Base-by-base conservation (phyloP, 2,797 vertebrate species). In the Jordanella pulchra region DNA sequence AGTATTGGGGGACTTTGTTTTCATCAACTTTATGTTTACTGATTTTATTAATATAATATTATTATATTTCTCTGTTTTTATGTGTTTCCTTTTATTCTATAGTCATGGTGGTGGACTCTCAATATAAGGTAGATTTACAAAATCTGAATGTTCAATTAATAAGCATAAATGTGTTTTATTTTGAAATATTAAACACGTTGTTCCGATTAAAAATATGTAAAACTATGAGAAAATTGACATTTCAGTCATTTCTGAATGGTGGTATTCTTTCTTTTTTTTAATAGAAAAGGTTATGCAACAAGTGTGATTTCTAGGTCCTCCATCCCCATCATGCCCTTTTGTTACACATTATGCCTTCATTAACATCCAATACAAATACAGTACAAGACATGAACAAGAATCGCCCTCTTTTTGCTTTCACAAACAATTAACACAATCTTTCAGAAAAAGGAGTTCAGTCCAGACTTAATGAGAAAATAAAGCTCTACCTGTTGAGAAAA, bases 1-100 rank as follows among this genome's bases (percentile, higher is more conserved):
- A 30, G 11, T 23, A 25, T 64, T 21, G 58, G n/a, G 63, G 25
- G 60, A 51, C 51, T 53, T 56, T 69, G 11, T 71, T 64, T 64
- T 18, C 27, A 30, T 21, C 18, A 18, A 58, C 18, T 32, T 15
- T 39, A 21, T 32, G 28, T 32, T 58, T 18, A 58, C 55, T 58
- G 55, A 21, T 35, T 60, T 35, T 2, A 9, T 60, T 60, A 7
- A 35, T 3, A 32, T 60, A 7, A 35, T 3, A 32, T 30, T 47
- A 47, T 47, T 23, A 21, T 58, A 32, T 21, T 21, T 60, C 21
- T 10, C n/a, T 23, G 18, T n/a, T 61, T 23, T 23, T 12, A 60
- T 60, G 10, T 32, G 35, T 60, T 12, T 4, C 21, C 18, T 28
- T 60, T 32, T 60, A 23, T 61, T 9, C 21, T 61, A 61, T n/a